Evolutionary conservation across 2,888 invertebrate genomes (phyloP), one percentile per base, ranked within the genome.

Genomic region (Macaria liturata): DNA sequence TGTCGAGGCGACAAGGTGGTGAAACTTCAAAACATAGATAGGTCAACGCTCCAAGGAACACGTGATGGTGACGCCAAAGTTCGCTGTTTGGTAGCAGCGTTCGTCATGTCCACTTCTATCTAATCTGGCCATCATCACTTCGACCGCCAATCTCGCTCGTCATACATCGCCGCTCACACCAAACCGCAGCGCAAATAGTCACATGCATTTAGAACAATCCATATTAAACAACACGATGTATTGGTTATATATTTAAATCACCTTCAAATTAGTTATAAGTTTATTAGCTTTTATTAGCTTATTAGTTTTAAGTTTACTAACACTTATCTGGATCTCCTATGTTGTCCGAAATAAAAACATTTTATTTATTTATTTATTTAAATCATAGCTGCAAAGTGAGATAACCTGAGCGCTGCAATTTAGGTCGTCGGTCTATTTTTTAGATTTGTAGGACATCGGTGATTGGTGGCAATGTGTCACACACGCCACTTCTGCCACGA

Each of bases 31-130:
- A 91, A 91, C 89, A 90, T 68, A 67, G 70, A 48, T 48, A 32
- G 91, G 90, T 90, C 91, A 89, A 83, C 75, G 91, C 76, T 78
- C 90, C 75, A 68, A 48, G 71, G 70, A 75, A 75, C 88, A 88
- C 88, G 90, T 91, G 91, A 91, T 77, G 74, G 76, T 87, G 86
- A 86, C 86, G 88, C 76, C 72, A 74, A 72, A 71, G 66, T 45
- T 68, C 59, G 62, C 42, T 42, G 70, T 64, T 74, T 68, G 68
- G 68, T 61, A 74, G 69, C 77, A 72, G 78, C 80, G 70, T 71
- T 73, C 79, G 76, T 75, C 79, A 78, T 80, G 73, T 70, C 66
- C 66, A 68, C 74, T 72, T 72, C 74, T 76, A 81, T 80, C 78
- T 80, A 75, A 81, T 81, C 79, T 79, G 68, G 62, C 60, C 72